Conservation (phyloP, 2,113 vertebrate species). For the Phoenicopterus ruber region DNA sequence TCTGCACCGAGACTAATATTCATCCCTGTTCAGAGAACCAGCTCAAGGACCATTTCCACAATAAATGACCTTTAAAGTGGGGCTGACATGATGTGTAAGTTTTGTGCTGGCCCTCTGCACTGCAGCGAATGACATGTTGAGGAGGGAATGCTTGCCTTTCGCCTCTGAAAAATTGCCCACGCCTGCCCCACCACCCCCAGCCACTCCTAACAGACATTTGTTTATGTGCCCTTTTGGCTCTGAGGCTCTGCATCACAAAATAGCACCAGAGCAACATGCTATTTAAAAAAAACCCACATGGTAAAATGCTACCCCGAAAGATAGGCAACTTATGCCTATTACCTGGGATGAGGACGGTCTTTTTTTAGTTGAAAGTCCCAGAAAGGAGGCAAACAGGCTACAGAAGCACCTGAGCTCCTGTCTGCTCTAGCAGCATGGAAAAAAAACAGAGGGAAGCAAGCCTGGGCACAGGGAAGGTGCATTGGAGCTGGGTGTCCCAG, state of each 20-base stretch:
- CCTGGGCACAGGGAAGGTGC: not conserved
- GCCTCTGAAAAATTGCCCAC: not conserved
- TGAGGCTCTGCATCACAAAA: not conserved
- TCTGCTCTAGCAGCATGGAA: not conserved
- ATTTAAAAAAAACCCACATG: not conserved
- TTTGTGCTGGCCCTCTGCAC: not conserved
- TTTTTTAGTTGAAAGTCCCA: not conserved
- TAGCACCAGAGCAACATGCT: not conserved
- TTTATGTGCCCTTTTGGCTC: not conserved
- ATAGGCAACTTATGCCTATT: not conserved
- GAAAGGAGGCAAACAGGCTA: not conserved
- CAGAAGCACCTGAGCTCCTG: not conserved
- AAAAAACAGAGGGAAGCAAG: not conserved
- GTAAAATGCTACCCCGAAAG: not conserved
- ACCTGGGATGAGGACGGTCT: not conserved
- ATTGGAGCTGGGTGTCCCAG: not conserved
- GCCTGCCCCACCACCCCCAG: not conserved
- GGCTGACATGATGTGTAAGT: not conserved
- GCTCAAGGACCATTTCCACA: not conserved
- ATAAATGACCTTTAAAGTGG: conserved; percentile 10
- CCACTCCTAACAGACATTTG: not conserved
- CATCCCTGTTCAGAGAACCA: not conserved
- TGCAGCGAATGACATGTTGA: not conserved
- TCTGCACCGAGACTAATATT: not conserved
- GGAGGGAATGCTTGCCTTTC: not conserved